Conservation (phyloP, 2,113 vertebrate genomes). For the Rhabdornis inornatus region DNA sequence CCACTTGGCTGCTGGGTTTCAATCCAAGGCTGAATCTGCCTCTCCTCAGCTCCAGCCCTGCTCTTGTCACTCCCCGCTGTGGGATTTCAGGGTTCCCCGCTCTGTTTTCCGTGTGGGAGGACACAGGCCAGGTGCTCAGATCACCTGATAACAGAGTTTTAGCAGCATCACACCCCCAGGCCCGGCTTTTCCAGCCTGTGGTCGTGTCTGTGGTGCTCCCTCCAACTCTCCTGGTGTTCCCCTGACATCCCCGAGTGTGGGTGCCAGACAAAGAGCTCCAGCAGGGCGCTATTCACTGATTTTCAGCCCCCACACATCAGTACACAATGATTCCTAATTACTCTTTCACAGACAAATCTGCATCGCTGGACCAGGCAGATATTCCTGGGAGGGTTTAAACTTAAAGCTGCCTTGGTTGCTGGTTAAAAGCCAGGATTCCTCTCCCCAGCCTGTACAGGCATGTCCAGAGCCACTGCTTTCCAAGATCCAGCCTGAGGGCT, state of each 20-base stretch:
- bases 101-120: background rate
- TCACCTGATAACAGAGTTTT: background rate
- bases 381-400: background rate
- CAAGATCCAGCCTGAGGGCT: background rate
- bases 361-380: background rate
- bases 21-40: background rate
- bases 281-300: background rate
- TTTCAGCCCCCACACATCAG: background rate
- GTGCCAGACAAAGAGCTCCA: background rate
- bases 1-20: background rate
- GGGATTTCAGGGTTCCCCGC: background rate
- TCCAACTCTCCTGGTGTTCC: background rate
- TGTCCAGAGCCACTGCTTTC: background rate
- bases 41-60: background rate
- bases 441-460: background rate
- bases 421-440: background rate
- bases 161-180: background rate
- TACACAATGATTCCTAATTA: background rate
- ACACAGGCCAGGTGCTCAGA: background rate
- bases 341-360: background rate
- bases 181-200: background rate
- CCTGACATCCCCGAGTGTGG: background rate
- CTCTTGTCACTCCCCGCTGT: background rate
- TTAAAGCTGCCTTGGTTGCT: background rate
- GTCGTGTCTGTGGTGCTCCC: background rate